A percentile compares a stretch with the other conserved stretches of the same genome.
Conservation (phyloP, 2,113 vertebrate genomes). For the Sminthopsis crassicaudata region DNA sequence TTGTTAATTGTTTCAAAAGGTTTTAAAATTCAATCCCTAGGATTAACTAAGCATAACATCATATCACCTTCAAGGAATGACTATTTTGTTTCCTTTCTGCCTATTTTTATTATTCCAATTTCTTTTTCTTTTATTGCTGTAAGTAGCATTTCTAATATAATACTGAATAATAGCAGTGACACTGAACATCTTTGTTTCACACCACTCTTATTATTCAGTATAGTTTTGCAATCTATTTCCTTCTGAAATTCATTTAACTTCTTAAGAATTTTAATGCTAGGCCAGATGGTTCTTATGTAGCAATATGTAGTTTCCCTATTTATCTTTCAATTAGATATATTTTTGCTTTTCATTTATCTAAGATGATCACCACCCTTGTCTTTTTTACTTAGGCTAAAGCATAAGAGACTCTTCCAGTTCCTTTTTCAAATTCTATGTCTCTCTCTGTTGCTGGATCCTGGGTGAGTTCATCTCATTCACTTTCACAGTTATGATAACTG, state of each 20-base stretch:
- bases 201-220: neutral
- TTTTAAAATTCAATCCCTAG: neutral
- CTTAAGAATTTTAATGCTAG: neutral
- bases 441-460: neutral
- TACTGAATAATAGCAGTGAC: neutral
- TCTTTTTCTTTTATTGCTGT: neutral
- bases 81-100: neutral
- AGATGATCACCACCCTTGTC: neutral
- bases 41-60: neutral
- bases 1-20: neutral
- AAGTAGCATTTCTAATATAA: neutral
- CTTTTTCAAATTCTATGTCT: neutral
- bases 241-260: neutral
- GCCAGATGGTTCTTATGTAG: neutral
- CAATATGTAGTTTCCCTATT: neutral
- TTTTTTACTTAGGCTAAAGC: neutral
- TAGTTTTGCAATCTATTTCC: neutral
- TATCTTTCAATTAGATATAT: neutral
- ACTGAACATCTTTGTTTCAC: neutral
- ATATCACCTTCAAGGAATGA: neutral
- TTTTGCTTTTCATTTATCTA: neutral
- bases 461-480: too few relatives aligned
- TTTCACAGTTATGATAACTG: too few relatives aligned
- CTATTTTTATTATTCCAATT: neutral
- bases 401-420: neutral